These are phyloP conservation scores for Hemicordylus capensis DNA, from an alignment of 2,113 vertebrate genomes.

Conservation along the genomic window DNA sequence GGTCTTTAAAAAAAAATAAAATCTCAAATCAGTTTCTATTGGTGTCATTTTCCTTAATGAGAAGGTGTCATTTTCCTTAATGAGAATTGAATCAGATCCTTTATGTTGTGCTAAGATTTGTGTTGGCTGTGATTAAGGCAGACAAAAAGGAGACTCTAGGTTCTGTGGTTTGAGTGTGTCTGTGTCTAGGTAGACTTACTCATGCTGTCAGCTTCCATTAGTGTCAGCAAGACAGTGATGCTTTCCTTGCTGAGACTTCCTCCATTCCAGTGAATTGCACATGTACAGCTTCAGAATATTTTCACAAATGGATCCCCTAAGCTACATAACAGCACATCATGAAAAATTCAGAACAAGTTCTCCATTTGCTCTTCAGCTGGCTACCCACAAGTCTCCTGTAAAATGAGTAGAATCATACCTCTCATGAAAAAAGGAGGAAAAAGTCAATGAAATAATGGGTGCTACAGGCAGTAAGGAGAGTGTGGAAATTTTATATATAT, in stretches of 20 bases:
- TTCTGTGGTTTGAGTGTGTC: too few relatives aligned
- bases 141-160: too few relatives aligned
- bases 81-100: not conserved
- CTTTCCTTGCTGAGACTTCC: slow-evolving; percentile 26
- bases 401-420: slow-evolving; percentile 43
- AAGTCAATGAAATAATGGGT: slow-evolving; percentile 43
- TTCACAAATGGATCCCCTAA: slow-evolving; percentile 44
- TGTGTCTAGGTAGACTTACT: slow-evolving; percentile 5
- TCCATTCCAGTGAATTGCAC: slow-evolving; percentile 9
- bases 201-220: slow-evolving; percentile 31
- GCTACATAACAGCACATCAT: not conserved
- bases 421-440: slow-evolving; percentile 38
- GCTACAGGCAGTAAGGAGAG: slow-evolving; percentile 31
- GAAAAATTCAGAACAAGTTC: slow-evolving; percentile 42
- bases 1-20: too few relatives aligned
- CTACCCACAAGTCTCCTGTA: slow-evolving; percentile 33
- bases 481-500: slow-evolving; percentile 51
- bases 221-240: slow-evolving; percentile 23
- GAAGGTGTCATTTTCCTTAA: too few relatives aligned
- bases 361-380: slow-evolving; percentile 36
- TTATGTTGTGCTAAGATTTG: not conserved
- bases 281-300: slow-evolving; percentile 21
- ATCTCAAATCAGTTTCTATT: not conserved
- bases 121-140: too few relatives aligned
- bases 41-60: not conserved